Base-by-base conservation (phyloP, 2,888 invertebrate species). In the Nycteola revayana region DNA sequence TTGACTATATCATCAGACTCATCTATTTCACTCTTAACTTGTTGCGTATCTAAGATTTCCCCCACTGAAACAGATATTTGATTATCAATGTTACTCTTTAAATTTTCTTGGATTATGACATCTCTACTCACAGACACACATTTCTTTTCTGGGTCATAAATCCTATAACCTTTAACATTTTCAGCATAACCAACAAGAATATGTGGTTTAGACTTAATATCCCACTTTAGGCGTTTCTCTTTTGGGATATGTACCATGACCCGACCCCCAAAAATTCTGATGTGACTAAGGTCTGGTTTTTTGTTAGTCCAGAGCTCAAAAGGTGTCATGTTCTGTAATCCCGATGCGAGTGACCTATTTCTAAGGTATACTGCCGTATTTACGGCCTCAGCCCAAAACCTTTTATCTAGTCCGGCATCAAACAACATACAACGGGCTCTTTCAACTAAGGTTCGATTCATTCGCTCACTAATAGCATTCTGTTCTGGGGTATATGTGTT, bases 171-270 rank as follows among this genome's bases (percentile, higher is more conserved):
- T n/a, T n/a, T n/a, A n/a, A n/a, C n/a, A n/a, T n/a, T n/a, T n/a
- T 33, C 26, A 9, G 28, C 10, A 29, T 23, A 38, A 5, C 32
- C 26, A 23, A 33, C 23, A 7, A 38, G 28, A 5, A 36, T 31
- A 21, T 29, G 32, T 17, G 28, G 11, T 10, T 7, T 17, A 10
- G 42, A 9, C 10, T 37, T 36, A n/a, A 14, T 9, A 11, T 36
- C 36, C 36, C 32, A 32, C 8, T 36, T 32, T 32, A n/a, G n/a
- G n/a, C n/a, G n/a, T n/a, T n/a, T n/a, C n/a, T n/a, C n/a, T n/a
- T n/a, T n/a, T n/a, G n/a, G 32, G 10, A 37, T 9, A 17, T 37
- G 42, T 1, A 36, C 31, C 42, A 36, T 42, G 7, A 36, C 26
- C 14, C 10, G 11, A 25, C 36, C 33, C 0, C 42, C 33, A 10